phyloP scores from a whole-genome alignment of 2,888 invertebrate species.

The Hetaerina titia region DNA sequence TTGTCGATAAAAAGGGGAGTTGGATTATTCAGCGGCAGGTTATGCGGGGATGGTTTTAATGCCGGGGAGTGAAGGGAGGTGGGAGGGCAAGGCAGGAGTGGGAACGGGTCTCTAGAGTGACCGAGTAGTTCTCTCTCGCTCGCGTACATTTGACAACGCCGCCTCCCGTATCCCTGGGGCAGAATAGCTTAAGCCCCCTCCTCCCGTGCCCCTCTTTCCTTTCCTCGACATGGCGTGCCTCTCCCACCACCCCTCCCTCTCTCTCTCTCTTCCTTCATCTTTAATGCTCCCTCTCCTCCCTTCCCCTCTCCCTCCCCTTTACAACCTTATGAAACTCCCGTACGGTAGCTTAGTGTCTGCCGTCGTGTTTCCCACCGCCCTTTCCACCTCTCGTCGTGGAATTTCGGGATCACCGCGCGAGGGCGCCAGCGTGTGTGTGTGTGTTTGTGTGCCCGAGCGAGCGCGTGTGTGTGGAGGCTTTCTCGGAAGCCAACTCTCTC shows the following conservation, averaged over 20 bases:
- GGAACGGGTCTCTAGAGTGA: slow-evolving; percentile 37
- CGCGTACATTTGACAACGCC: slow-evolving; percentile 80
- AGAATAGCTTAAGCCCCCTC: slow-evolving; percentile 70
- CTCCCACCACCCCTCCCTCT: slow-evolving; percentile 75
- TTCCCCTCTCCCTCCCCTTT: slow-evolving; percentile 63
- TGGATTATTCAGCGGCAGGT: neutral
- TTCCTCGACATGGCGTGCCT: slow-evolving; percentile 71
- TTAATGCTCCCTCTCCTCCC: slow-evolving; percentile 68
- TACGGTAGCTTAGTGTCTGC: slow-evolving; percentile 66
- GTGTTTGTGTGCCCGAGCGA: slow-evolving; percentile 69
- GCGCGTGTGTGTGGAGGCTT: slow-evolving; percentile 69
- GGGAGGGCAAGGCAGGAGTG: neutral
- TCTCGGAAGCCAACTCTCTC: slow-evolving; percentile 59
- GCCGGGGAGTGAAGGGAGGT: neutral
- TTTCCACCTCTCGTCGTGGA: slow-evolving; percentile 68
- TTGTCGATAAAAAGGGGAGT: neutral
- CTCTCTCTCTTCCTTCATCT: slow-evolving; percentile 76
- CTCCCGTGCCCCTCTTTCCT: slow-evolving; percentile 75
- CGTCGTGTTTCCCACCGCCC: slow-evolving; percentile 8
- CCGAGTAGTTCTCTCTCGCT: slow-evolving; percentile 75
- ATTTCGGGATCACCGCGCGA: slow-evolving; percentile 70
- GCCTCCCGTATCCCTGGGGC: slow-evolving; percentile 70
- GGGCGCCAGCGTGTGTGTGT: slow-evolving; percentile 62
- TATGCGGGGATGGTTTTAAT: slow-evolving; percentile 4
- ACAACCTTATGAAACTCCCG: slow-evolving; percentile 68